Percentiles rank a stretch among this genome's conserved stretches.
Conservation (phyloP, 2,888 invertebrate species). For the Steromphala cineraria region DNA sequence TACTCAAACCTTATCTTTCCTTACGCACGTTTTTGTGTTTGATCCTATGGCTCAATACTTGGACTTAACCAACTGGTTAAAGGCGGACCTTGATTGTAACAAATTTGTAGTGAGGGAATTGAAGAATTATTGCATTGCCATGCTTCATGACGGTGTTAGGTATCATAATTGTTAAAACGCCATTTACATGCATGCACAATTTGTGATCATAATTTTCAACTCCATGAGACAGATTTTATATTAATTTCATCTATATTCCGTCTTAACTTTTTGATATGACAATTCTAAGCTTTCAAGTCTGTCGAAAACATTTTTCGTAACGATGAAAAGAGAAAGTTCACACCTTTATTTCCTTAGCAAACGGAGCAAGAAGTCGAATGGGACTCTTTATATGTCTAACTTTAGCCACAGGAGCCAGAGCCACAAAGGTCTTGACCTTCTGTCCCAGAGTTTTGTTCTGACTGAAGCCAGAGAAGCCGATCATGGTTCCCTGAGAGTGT, state of each 20-base stretch:
- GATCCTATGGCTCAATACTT: too few species aligned
- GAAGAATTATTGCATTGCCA: too few species aligned
- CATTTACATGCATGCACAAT: too few species aligned
- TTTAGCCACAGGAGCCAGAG: constrained; percentile 74
- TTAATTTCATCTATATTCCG: not conserved
- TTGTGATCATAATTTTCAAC: not conserved
- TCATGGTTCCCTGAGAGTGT: constrained; percentile 88
- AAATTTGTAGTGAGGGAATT: too few species aligned
- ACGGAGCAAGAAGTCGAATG: constrained; percentile 53
- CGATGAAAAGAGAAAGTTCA: not conserved
- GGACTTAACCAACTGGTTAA: too few species aligned
- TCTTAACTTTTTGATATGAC: not conserved
- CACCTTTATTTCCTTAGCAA: constrained; percentile 55
- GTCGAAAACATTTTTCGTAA: too few species aligned
- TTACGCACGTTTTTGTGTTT: too few species aligned
- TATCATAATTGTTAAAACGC: too few species aligned
- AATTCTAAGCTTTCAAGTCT: not conserved
- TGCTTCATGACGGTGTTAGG: too few species aligned
- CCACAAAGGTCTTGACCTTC: constrained; percentile 71
- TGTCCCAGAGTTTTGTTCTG: constrained; percentile 62
- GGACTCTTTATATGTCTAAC: constrained; percentile 62
- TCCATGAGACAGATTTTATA: not conserved
- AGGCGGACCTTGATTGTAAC: too few species aligned
- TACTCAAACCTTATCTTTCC: too few species aligned
- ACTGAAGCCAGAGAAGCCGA: constrained; percentile 72